Base-by-base conservation (phyloP, 2,797 vertebrate genomes). In the Lepilemur ruficaudatus region DNA sequence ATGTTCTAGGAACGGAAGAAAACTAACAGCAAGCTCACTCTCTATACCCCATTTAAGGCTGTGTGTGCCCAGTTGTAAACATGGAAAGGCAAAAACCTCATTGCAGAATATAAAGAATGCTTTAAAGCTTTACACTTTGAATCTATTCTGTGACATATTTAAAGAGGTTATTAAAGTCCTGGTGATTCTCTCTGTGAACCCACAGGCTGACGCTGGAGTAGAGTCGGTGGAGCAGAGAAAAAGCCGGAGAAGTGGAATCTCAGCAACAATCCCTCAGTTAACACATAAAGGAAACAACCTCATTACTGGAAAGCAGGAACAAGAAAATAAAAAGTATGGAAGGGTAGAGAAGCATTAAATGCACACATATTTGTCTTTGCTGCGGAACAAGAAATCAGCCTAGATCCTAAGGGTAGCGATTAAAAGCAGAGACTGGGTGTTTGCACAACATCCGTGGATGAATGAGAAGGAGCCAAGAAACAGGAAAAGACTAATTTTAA, bases 351-450 rank as follows among this genome's bases (percentile, higher is more conserved):
- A 96, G 75, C 84, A 96, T 93, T 94, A 95, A 76, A 93, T 55
- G 81, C 85, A 75, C 32, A 91, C 46, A 93, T 76, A 98, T 89
- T 79, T 95, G 70, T 55, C 94, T 61, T 67, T 95, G 20, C 38
- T 17, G 1, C n/a, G 38, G 38, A 48, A 61, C 63, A 65, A 79
- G 70, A 79, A 96, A 93, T 73, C 86, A 92, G 88, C 48, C 63
- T 28, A 7, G 20, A 86, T 97, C 75, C 97, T 86, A 83, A 96
- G 94, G 89, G 94, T 32, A 82, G 96, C 97, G 97, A 90, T 97
- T 96, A 94, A 92, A 97, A 72, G 89, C 91, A 52, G 63, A 79
- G 94, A 38, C n/a, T 23, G 94, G 89, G 32, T 96, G 83, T 91
- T 73, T 96, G 18, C 25, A n/a, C 12, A 67, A 5, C 57, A 10